These are phyloP conservation scores for Alauda arvensis DNA, from an alignment of 2,797 vertebrate genomes.

Conservation along the genomic window DNA sequence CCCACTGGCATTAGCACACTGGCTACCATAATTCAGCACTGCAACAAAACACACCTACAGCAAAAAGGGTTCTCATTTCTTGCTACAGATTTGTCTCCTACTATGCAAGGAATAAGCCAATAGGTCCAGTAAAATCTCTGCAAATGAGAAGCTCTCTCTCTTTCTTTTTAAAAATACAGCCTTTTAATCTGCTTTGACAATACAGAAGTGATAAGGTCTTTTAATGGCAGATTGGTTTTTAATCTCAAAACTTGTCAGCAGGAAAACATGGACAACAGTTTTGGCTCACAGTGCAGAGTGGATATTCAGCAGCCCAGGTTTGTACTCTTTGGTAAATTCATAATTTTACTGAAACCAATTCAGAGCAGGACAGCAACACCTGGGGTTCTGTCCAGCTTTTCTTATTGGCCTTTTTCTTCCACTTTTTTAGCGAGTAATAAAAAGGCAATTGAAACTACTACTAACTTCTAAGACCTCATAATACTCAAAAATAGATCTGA, in stretches of 20 bases:
- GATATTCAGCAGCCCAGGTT: not conserved
- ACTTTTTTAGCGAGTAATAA: not conserved
- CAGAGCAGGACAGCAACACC: not conserved
- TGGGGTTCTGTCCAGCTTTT: not conserved
- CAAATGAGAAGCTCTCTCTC: not conserved
- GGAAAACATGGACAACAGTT: not conserved
- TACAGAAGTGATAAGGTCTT: not conserved
- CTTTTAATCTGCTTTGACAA: not conserved
- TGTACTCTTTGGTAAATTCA: not conserved
- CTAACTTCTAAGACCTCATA: not conserved
- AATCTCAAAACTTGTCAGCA: not conserved
- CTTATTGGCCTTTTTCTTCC: not conserved
- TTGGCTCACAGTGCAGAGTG: not conserved
- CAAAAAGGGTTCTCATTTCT: not conserved
- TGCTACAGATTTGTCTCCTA: not conserved
- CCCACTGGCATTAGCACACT: not conserved
- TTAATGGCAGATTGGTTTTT: not conserved
- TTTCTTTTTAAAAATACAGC: not conserved
- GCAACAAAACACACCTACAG: not conserved
- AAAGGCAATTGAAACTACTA: not conserved
- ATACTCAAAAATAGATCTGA: not conserved
- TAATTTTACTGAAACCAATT: not conserved
- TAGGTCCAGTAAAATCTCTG: not conserved
- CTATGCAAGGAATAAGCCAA: not conserved
- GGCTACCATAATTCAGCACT: not conserved